Evolutionary conservation across 2,797 vertebrate genomes (phyloP).

Genomic region (Gadopsis marmoratus): DNA sequence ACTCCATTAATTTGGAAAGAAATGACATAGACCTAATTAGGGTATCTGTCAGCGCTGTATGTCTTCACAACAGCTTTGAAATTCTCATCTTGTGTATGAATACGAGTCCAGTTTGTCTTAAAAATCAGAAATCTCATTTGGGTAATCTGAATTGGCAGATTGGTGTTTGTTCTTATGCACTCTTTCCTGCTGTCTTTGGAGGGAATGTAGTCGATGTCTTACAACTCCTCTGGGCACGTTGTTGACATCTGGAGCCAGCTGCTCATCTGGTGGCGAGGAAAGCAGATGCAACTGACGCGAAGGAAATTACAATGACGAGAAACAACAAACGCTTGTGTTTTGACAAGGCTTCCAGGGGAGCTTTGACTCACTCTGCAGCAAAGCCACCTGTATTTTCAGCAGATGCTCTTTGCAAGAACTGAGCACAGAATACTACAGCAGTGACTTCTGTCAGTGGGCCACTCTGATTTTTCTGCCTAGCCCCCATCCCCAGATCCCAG

Average conservation of each 20-base stretch:
- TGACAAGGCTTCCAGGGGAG: conserved; percentile 31
- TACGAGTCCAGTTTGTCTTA: background rate
- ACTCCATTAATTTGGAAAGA: background rate
- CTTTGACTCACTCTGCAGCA: conserved; percentile 13
- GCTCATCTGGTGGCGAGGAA: conserved; percentile 12
- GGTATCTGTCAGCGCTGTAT: background rate
- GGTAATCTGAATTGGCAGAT: background rate
- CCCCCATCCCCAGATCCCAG: background rate
- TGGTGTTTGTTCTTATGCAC: background rate
- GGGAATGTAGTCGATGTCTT: background rate
- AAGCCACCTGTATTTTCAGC: background rate
- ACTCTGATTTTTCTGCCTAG: too few species aligned
- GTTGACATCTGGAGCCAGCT: conserved; percentile 16
- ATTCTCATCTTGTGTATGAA: background rate
- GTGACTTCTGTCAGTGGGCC: background rate
- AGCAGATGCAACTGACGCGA: conserved; percentile 5
- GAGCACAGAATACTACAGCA: background rate
- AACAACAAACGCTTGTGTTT: conserved; percentile 9
- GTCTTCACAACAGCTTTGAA: background rate
- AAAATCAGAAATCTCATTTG: background rate
- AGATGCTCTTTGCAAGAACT: conserved; percentile 21
- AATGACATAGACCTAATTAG: background rate
- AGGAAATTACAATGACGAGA: conserved; percentile 6
- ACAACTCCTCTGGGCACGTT: background rate
- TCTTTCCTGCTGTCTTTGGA: background rate